Evolutionary conservation across 2,113 vertebrate species (phyloP), one percentile per base, ranked within the genome.

Genomic region (Apaloderma vittatum): DNA sequence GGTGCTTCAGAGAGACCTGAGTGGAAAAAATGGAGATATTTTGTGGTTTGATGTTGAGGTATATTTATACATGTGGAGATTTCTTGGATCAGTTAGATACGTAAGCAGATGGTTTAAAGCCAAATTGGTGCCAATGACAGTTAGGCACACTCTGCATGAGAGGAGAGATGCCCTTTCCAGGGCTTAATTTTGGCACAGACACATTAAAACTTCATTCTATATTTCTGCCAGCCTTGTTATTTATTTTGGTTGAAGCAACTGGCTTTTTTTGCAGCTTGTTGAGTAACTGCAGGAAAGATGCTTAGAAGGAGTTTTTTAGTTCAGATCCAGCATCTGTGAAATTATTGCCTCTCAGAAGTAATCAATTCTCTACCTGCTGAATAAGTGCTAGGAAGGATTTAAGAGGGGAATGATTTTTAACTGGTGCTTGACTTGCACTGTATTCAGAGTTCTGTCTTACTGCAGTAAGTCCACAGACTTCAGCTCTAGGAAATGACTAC

Each of bases 281-380:
- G 86, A 77, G 79, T 76, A 88, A 76, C 59, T 86, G 58, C 68
- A 67, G 63, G 66, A 79, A 94, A 91, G 55, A 83, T 92, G 93
- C 93, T 94, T 94, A 92, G 86, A 48, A 77, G 32, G 30, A 51
- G 49, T 10, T 20, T n/a, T n/a, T 57, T 32, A 32, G 55, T 57
- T 83, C 72, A 65, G 65, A 52, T 54, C 57, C 61, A 81, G 76
- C 43, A 85, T 78, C 82, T 65, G 75, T 74, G 73, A 96, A 95
- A 95, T 95, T 91, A 94, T 89, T 93, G 61, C 82, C 43, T 94
- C 73, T 77, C 90, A 12, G 82, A 71, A 84, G n/a, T 51, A 94
- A 97, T 94, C 94, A 70, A 86, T 97, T 92, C 86, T 73, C 71
- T 75, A 80, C 82, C 57, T 94, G 79, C 96, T 97, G 92, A 91